Evolutionary conservation across 2,113 vertebrate genomes (phyloP).

Genomic region (Mesocricetus auratus): DNA sequence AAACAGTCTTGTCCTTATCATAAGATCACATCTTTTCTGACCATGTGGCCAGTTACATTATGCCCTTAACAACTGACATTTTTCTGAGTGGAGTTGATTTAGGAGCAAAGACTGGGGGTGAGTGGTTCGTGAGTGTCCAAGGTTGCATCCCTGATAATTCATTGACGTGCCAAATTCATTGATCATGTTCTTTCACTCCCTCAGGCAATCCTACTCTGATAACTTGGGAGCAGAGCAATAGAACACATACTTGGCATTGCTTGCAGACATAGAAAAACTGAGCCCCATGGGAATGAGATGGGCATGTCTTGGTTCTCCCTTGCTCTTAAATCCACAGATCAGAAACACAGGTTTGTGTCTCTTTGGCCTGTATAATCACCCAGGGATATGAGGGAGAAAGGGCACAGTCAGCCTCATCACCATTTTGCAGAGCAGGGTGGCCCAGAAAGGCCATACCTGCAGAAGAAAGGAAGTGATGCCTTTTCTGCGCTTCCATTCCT

Average conservation of each 20-base stretch:
- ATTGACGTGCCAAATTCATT: not conserved
- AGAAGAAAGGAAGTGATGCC: not conserved
- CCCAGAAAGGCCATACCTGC: not conserved
- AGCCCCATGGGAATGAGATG: not conserved
- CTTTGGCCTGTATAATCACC: not conserved
- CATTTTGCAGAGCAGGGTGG: constrained; percentile 32
- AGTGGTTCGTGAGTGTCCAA: not conserved
- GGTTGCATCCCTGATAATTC: not conserved
- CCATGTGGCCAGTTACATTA: not conserved
- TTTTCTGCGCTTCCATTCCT: not conserved
- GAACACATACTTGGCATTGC: not conserved
- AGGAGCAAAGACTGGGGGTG: not conserved
- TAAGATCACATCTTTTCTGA: not conserved
- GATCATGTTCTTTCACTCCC: not conserved
- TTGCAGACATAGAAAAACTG: not conserved
- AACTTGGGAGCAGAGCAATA: not conserved
- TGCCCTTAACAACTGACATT: not conserved
- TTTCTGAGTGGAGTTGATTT: constrained; percentile 4
- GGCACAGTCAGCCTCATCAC: not conserved
- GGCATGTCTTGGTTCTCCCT: not conserved
- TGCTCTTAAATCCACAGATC: not conserved
- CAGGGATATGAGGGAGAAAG: not conserved
- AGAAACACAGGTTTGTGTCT: constrained; percentile 32
- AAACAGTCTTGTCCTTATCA: no score
- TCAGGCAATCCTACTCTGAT: not conserved